A percentile compares a stretch with the other conserved stretches of the same genome.
Conservation (phyloP, 2,113 vertebrate species). For the Ammodytes marinus region DNA sequence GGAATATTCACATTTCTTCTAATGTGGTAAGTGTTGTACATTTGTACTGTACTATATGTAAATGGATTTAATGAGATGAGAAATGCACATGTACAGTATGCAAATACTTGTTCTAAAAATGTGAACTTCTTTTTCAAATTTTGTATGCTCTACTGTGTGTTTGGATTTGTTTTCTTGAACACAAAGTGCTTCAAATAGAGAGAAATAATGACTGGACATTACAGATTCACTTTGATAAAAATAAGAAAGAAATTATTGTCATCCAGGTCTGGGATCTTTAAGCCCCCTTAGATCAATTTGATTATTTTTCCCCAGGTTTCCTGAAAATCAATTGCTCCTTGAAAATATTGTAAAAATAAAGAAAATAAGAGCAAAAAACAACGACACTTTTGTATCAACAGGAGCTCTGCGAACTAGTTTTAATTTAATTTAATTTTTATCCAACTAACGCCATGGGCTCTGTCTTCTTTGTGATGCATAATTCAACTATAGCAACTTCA, state of each 20-base stretch:
- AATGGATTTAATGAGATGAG: slow-evolving; percentile 48
- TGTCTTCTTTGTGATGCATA: slow-evolving; percentile 43
- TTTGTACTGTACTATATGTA: slow-evolving; percentile 50
- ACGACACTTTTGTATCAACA: neutral
- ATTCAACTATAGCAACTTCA: slow-evolving; percentile 40
- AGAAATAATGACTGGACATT: neutral
- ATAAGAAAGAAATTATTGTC: neutral
- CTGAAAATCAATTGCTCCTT: slow-evolving; percentile 29
- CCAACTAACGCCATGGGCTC: neutral
- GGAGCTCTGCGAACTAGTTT: slow-evolving; percentile 20
- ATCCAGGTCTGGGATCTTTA: slow-evolving; percentile 4
- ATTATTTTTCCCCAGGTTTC: slow-evolving; percentile 30
- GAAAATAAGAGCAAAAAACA: slow-evolving; percentile 10
- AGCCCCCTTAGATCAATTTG: slow-evolving; percentile 2
- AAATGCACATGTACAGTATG: slow-evolving; percentile 59
- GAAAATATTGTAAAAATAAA: slow-evolving; percentile 26
- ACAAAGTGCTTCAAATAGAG: neutral
- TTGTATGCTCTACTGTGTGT: neutral
- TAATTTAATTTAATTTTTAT: slow-evolving; percentile 9
- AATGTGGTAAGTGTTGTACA: slow-evolving; percentile 46
- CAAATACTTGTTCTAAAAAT: slow-evolving; percentile 54
- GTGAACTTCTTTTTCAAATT: slow-evolving; percentile 8
- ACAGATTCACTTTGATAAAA: neutral
- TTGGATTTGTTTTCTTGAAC: slow-evolving; percentile 25
- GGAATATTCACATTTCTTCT: slow-evolving; percentile 30